These are phyloP conservation scores for Enteromius fasciolatus DNA, from an alignment of 2,797 vertebrate species.

Conservation along the genomic window DNA sequence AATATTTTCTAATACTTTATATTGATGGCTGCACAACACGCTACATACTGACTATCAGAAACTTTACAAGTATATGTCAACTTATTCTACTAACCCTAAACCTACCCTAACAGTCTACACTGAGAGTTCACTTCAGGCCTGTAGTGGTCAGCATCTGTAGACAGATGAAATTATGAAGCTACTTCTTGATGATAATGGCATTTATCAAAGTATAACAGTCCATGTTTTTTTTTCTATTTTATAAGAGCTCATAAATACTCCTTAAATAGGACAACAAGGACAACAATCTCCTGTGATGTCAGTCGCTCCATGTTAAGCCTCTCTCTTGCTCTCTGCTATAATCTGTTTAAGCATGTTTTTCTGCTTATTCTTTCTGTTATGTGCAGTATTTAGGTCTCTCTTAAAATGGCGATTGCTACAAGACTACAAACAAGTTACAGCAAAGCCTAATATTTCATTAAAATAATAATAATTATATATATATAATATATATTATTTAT, in stretches of 20 bases:
- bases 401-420: background rate
- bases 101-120: too few species aligned
- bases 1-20: too few species aligned
- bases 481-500: too few species aligned
- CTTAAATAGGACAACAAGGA: background rate
- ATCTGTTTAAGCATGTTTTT: too few species aligned
- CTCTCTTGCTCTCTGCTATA: background rate
- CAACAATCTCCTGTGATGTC: slow-evolving; percentile 9
- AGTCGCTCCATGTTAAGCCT: background rate
- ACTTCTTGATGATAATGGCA: background rate
- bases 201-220: background rate
- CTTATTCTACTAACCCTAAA: too few species aligned
- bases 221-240: background rate
- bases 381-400: background rate
- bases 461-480: background rate
- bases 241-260: background rate
- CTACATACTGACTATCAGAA: too few species aligned
- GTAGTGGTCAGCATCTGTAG: background rate
- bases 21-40: too few species aligned
- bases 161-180: background rate
- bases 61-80: too few species aligned
- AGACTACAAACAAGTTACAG: background rate
- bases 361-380: background rate
- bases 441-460: background rate
- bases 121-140: background rate